Evolutionary conservation across 2,797 vertebrate species (phyloP).

Genomic region (Allobates femoralis): DNA sequence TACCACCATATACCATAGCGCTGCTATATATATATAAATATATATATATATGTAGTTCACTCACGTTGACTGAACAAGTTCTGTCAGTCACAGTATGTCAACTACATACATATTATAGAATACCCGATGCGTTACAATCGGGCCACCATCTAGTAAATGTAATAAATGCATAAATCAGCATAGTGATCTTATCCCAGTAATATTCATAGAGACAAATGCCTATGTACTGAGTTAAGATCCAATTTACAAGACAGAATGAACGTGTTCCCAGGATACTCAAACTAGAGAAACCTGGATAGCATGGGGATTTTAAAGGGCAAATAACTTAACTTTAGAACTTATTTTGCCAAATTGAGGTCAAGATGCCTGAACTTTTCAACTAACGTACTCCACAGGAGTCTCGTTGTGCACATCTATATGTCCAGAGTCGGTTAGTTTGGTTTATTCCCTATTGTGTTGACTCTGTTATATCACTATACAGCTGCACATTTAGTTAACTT

Average conservation of each 20-base stretch:
- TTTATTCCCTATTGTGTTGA: constrained; percentile 7
- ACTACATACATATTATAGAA: too few species aligned
- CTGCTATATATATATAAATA: too few species aligned
- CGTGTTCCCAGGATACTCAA: neutral
- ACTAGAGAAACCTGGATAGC: neutral
- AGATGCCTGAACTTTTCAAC: constrained; percentile 3
- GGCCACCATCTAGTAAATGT: too few species aligned
- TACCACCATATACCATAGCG: too few species aligned
- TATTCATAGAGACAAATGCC: neutral
- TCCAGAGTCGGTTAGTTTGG: constrained; percentile 1
- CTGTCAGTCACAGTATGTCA: too few species aligned
- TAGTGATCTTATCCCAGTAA: too few species aligned
- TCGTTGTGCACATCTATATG: constrained; percentile 10
- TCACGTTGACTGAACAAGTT: too few species aligned
- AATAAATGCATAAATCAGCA: too few species aligned
- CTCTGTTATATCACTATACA: constrained; percentile 41
- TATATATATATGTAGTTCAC: too few species aligned
- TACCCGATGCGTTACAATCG: too few species aligned
- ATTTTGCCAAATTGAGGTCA: constrained; percentile 32
- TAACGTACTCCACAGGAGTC: neutral
- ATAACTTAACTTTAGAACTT: constrained; percentile 3
- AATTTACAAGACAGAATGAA: neutral
- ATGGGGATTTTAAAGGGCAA: neutral
- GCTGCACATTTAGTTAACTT: constrained; percentile 28
- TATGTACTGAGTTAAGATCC: neutral